These are phyloP conservation scores for Zaprionus nigranus DNA, from an alignment of 1,140 invertebrate genomes.

Conservation along the genomic window DNA sequence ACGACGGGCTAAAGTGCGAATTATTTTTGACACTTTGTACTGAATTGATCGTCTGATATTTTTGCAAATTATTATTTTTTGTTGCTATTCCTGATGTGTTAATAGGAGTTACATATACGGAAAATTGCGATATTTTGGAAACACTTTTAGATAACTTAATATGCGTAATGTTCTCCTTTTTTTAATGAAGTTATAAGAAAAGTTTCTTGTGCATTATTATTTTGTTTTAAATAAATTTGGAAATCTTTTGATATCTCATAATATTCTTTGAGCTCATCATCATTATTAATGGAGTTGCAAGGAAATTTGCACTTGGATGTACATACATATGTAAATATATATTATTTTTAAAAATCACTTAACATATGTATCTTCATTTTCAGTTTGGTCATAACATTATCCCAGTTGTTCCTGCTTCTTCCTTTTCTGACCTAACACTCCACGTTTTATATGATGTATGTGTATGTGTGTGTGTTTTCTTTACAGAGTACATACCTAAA, in stretches of 20 bases:
- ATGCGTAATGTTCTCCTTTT: neutral
- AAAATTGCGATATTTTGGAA: no score
- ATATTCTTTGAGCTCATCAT: neutral
- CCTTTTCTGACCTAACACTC: conserved; percentile 7
- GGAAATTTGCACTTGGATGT: neutral
- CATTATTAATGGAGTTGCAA: neutral
- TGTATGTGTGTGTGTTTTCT: conserved; percentile 17
- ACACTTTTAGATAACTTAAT: neutral
- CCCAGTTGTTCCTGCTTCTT: neutral
- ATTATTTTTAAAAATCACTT: neutral
- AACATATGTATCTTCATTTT: neutral
- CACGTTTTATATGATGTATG: conserved; percentile 13
- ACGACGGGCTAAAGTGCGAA: neutral
- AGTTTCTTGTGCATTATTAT: neutral
- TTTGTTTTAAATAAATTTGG: neutral
- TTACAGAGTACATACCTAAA: conserved; percentile 69
- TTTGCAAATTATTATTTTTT: neutral
- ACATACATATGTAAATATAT: no score
- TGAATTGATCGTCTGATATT: conserved; percentile 4
- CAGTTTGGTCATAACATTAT: neutral
- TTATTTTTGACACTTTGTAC: conserved; percentile 9
- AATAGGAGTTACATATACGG: no score
- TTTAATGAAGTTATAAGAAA: neutral
- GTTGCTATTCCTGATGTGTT: no score
- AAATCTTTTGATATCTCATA: neutral